Evolutionary conservation across 2,113 vertebrate genomes (phyloP), one percentile per base, ranked within the genome.

Genomic region (Penelope pileata): DNA sequence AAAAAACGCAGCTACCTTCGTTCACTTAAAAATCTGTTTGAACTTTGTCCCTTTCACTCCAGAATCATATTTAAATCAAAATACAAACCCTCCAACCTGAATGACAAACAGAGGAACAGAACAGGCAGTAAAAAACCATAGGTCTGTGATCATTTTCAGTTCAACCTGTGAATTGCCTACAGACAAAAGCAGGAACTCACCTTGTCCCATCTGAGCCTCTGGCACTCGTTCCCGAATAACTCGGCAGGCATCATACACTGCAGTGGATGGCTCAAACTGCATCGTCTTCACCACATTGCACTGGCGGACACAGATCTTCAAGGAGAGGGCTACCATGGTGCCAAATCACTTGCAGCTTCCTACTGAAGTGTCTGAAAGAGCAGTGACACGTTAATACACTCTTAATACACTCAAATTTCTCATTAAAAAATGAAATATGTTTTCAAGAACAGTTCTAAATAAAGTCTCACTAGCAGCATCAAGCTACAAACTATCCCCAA

Each of bases 221-320:
- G 99, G 99, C 16, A 99, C 99, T 64, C 99, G 97, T 75, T 99
- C 99, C 10, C 99, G 97, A 75, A 99, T 99, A 58, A 99, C 99
- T 42, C 99, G 98, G 63, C 99, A 99, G 2, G 99, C 99, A 4
- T 99, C 99, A 1, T 99, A 99, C 66, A 99, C 99, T 0, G 99
- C 99, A 0, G 99, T 99, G 56, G 98, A 99, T 0, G 99, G 99
- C 26, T 99, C 99, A 66, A 99, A 99, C 95, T 99, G 99, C 99
- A 99, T 99, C 0, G 99, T 99, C 98, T 99, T 99, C 95, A 99
- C 99, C 74, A 99, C 99, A 13, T 99, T 99, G 98, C 99, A 99
- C 56, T 99, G 99, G 51, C 99, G 99, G 34, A 99, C 98, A n/a
- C 99, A 99, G 83, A 99, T 99, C 98, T 99, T 99, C 64, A 99